A percentile compares a stretch with the other conserved stretches of the same genome.
phyloP scores from a whole-genome alignment of 2,888 invertebrate species.

The Tolmerus cingulatus region DNA sequence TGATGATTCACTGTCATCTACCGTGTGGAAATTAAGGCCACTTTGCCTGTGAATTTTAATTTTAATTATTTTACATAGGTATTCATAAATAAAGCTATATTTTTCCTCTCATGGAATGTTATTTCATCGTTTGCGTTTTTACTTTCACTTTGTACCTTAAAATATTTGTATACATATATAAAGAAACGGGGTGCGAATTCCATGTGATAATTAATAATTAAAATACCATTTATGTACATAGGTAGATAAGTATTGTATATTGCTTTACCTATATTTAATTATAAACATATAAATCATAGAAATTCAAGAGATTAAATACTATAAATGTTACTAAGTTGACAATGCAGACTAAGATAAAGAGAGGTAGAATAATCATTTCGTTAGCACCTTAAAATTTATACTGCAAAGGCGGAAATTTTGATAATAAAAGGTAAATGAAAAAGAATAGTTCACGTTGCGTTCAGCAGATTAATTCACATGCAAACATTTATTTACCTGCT shows the following conservation, averaged over 20 bases:
- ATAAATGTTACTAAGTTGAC: neutral
- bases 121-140: neutral
- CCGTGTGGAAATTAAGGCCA: neutral
- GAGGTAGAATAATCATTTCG: neutral
- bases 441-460: neutral
- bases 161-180: neutral
- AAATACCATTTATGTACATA: neutral
- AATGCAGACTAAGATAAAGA: neutral
- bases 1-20: neutral
- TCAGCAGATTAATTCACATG: neutral
- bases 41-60: neutral
- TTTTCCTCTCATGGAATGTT: constrained; percentile 25
- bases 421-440: neutral
- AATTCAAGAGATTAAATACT: neutral
- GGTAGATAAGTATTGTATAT: neutral
- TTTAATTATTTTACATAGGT: neutral
- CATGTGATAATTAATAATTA: neutral
- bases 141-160: neutral
- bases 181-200: neutral
- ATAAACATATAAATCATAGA: neutral
- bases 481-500: neutral
- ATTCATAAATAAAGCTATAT: neutral
- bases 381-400: neutral
- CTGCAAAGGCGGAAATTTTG: neutral
- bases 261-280: neutral